Base-by-base conservation (phyloP, 2,888 invertebrate species). In the Itoplectis maculator region DNA sequence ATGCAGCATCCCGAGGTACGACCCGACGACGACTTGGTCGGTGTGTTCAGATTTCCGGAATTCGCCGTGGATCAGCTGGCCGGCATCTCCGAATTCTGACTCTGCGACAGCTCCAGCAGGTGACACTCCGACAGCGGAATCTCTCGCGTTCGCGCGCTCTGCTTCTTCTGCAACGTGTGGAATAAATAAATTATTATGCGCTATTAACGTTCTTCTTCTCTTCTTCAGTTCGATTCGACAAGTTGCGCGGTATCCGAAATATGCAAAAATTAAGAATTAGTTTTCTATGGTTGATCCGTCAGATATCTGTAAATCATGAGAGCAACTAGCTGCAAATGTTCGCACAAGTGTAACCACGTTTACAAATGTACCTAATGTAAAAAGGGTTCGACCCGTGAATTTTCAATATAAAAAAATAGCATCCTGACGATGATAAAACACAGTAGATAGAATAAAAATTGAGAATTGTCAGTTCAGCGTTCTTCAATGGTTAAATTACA, bases 71-170 rank as follows among this genome's bases (percentile, higher is more conserved):
- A 91, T 92, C 92, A 92, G 91, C 92, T 92, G 86, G 88, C 89
- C 84, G 91, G 88, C 87, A 90, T 87, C 82, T 92, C 91, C 66
- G 90, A 89, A 84, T 89, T 90, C 84, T 92, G 92, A 84, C 88
- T 92, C 91, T 94, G 94, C 89, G 93, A 94, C 92, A 95, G 94
- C 87, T 94, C 93, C 92, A 96, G 94, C 91, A 97, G 94, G 93
- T 96, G 96, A 85, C 92, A 91, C 90, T 96, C 96, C 87, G 96
- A 96, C 86, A 97, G 95, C 73, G 97, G 96, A 88, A 97, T 95
- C 70, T 97, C 96, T 87, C 96, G 95, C 81, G 96, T 95, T 83
- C 97, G 95, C 9, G 96, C 95, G 73, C 96, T 96, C 88, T 96
- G 95, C 91, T 97, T 97, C 94, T 97, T 97, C 95, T 96, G 94